phyloP scores from a whole-genome alignment of 1,140 invertebrate species.

The Drosophila sechellia region DNA sequence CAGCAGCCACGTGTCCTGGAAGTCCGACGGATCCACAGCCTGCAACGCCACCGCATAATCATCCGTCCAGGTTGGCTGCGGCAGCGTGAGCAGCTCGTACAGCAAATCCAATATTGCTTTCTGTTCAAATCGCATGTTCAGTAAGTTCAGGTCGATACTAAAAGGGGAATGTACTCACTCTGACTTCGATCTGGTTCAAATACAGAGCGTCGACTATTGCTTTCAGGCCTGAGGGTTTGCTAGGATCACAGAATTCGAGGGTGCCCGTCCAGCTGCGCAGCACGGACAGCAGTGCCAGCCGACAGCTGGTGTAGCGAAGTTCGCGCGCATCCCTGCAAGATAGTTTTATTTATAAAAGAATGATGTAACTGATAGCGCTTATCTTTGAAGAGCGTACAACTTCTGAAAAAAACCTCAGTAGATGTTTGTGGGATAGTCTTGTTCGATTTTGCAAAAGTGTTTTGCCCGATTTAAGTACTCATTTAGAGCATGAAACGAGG shows the following conservation, averaged over 20 bases:
- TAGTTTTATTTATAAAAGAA: too few relatives aligned
- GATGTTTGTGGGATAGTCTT: too few relatives aligned
- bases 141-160: constrained; percentile 49
- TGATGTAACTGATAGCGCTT: neutral
- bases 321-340: constrained; percentile 91
- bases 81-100: constrained; percentile 94
- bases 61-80: constrained; percentile 95
- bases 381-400: neutral
- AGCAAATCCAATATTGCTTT: constrained; percentile 95
- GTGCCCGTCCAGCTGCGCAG: constrained; percentile 96
- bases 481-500: too few relatives aligned
- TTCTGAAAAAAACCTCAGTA: too few relatives aligned
- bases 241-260: constrained; percentile 92
- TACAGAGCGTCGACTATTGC: constrained; percentile 95
- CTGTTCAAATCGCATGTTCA: constrained; percentile 84
- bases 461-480: too few relatives aligned
- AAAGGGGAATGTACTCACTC: constrained; percentile 86
- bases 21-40: constrained; percentile 93
- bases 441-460: too few relatives aligned
- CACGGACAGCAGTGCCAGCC: constrained; percentile 92
- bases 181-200: constrained; percentile 93
- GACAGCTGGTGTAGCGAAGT: constrained; percentile 92
- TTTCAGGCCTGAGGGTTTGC: constrained; percentile 89
- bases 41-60: constrained; percentile 94
- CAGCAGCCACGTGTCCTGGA: constrained; percentile 92